phyloP scores from a whole-genome alignment of 2,113 vertebrate species.

The Passer domesticus region DNA sequence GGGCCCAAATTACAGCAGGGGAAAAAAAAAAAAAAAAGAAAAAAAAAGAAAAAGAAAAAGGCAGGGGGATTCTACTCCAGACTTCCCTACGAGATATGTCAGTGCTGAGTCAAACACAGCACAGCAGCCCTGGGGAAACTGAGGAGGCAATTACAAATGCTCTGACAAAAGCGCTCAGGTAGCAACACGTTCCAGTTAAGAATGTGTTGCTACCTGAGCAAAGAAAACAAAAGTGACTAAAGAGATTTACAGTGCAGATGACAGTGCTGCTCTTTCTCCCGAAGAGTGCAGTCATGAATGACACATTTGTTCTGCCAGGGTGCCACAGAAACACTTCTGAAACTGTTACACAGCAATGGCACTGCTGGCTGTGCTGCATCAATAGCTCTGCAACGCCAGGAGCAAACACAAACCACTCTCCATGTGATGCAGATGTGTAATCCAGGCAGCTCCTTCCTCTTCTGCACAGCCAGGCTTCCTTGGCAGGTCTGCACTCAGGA shows the following conservation, averaged over 20 bases:
- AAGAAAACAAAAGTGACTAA: background rate
- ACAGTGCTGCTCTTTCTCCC: background rate
- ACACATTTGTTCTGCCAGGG: background rate
- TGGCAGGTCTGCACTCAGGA: background rate
- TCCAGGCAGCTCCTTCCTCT: background rate
- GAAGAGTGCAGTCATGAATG: background rate
- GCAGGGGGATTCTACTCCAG: background rate
- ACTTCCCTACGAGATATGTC: background rate
- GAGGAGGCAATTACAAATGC: background rate
- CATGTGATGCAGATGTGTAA: accelerated
- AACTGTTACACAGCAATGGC: background rate
- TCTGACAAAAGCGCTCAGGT: background rate
- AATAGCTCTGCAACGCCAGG: background rate
- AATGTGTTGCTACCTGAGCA: background rate
- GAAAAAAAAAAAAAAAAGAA: too few relatives aligned
- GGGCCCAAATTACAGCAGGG: background rate
- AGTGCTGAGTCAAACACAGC: background rate
- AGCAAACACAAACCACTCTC: background rate
- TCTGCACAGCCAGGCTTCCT: background rate
- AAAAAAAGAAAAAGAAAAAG: background rate
- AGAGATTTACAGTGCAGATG: background rate
- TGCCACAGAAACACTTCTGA: background rate
- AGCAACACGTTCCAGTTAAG: background rate
- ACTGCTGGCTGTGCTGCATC: background rate
- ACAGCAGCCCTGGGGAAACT: background rate